Conservation (phyloP, 2,888 invertebrate genomes). For the Idaea dimidiata region DNA sequence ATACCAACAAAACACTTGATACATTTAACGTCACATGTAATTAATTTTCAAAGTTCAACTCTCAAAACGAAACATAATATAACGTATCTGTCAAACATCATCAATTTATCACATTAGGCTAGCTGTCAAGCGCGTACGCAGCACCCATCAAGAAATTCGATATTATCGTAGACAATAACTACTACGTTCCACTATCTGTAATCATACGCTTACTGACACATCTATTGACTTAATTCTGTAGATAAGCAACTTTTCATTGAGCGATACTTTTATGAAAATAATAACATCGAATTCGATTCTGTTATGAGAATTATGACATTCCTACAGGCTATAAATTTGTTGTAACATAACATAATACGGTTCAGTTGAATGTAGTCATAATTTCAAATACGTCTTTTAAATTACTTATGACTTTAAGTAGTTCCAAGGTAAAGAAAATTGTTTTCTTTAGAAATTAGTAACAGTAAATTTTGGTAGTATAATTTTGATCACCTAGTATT, state of each 20-base stretch:
- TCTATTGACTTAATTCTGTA: neutral
- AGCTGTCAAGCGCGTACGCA: conserved; percentile 17
- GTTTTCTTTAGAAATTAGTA: too few species aligned
- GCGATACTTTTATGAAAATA: neutral
- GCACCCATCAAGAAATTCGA: conserved; percentile 2
- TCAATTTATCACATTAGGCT: conserved; percentile 7
- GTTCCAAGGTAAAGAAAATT: too few species aligned
- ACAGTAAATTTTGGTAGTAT: too few species aligned
- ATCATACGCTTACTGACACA: neutral
- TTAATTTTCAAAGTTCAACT: neutral
- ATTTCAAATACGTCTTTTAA: too few species aligned
- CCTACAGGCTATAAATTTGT: too few species aligned
- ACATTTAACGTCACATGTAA: neutral
- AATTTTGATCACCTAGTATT: too few species aligned
- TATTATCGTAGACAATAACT: neutral
- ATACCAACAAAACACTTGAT: neutral
- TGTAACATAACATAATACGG: too few species aligned
- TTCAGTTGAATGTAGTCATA: too few species aligned
- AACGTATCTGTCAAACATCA: conserved; percentile 13
- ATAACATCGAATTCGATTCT: too few species aligned
- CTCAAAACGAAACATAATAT: conserved; percentile 9
- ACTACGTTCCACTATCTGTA: conserved; percentile 3
- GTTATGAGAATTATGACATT: too few species aligned
- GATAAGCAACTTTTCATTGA: neutral
- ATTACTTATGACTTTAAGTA: too few species aligned